Conservation (phyloP, 2,888 invertebrate species). For the Brachylomia viminalis region DNA sequence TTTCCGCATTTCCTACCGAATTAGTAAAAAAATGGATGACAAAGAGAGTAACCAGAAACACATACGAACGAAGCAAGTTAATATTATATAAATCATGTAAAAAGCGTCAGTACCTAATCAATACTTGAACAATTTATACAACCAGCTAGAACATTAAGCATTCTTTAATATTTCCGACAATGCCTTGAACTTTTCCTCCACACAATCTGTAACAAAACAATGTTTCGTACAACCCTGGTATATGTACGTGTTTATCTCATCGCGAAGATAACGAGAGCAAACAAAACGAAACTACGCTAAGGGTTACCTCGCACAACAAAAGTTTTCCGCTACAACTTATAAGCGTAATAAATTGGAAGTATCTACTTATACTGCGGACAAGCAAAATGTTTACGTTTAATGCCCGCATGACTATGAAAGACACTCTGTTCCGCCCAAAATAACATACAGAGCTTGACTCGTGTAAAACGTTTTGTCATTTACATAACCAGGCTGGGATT, state of each 20-base stretch:
- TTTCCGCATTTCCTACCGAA: not conserved
- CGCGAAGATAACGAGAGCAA: conserved; percentile 44
- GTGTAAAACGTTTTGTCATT: conserved; percentile 49
- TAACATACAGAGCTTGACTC: conserved; percentile 54
- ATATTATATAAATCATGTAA: no score
- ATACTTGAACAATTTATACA: conserved; percentile 28
- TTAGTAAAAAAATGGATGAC: no score
- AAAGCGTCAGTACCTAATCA: not conserved
- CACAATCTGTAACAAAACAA: conserved; percentile 21
- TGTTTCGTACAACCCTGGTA: conserved; percentile 11
- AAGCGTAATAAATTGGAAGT: conserved; percentile 61
- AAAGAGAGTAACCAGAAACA: no score
- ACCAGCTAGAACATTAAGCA: conserved; percentile 8
- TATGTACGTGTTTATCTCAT: conserved; percentile 43
- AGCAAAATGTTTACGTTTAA: conserved; percentile 57
- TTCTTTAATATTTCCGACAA: conserved; percentile 22
- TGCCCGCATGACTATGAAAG: conserved; percentile 65
- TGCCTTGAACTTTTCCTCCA: conserved; percentile 29
- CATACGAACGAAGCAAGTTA: no score
- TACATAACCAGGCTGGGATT: conserved; percentile 46
- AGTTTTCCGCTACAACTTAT: conserved; percentile 59
- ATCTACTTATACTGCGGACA: conserved; percentile 46
- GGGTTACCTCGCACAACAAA: conserved; percentile 54
- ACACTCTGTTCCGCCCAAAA: conserved; percentile 50
- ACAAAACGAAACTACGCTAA: conserved; percentile 51